Conservation (phyloP, 2,113 vertebrate species). For the Triplophysa tibetana region DNA sequence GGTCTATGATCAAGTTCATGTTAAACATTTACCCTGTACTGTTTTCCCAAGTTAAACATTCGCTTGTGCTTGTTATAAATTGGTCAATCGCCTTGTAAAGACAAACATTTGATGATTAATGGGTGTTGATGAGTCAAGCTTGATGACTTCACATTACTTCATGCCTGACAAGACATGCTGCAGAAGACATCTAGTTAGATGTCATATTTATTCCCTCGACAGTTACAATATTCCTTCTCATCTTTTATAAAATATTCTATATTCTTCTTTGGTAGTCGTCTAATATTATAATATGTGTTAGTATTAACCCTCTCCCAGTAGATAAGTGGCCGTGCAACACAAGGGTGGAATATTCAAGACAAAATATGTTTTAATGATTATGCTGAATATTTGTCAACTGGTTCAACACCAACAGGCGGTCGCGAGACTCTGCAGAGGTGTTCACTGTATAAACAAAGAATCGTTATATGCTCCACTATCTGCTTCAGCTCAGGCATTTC, state of each 20-base stretch:
- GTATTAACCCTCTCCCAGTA: not conserved
- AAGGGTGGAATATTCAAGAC: conserved; percentile 20
- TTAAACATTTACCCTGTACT: not conserved
- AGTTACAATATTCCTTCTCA: not conserved
- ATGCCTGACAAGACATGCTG: conserved; percentile 12
- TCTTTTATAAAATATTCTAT: not conserved
- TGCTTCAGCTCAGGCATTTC: conserved; percentile 12
- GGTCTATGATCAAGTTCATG: too few species aligned
- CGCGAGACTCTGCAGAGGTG: conserved; percentile 34
- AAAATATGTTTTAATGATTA: conserved; percentile 38
- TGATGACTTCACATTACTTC: conserved; percentile 23
- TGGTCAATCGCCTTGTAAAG: not conserved
- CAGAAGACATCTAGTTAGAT: not conserved
- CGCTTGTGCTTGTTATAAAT: not conserved
- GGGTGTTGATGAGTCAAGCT: conserved; percentile 6
- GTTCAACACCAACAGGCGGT: conserved; percentile 45
- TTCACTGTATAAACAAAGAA: conserved; percentile 72
- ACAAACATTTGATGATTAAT: conserved; percentile 23
- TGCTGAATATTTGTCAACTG: conserved; percentile 61
- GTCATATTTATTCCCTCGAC: not conserved
- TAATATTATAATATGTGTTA: not conserved
- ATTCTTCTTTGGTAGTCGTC: not conserved
- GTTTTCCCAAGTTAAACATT: not conserved
- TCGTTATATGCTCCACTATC: conserved; percentile 18
- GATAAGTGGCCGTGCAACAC: conserved; percentile 2